Conservation (phyloP, 2,797 vertebrate genomes). For the Novumbra hubbsi region DNA sequence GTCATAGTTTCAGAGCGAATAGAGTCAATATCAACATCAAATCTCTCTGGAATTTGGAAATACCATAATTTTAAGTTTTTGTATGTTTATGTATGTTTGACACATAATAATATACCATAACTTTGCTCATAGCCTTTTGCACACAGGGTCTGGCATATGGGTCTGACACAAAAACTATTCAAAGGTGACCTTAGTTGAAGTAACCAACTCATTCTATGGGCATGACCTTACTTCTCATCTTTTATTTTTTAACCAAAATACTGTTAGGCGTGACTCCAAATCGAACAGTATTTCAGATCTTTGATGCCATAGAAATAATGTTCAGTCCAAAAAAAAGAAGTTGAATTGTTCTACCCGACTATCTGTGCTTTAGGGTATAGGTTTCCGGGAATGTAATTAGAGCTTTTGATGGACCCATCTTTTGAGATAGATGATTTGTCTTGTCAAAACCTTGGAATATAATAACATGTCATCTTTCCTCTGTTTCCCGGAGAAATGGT, state of each 20-base stretch:
- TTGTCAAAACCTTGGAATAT: constrained; percentile 14
- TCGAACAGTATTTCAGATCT: too few species aligned
- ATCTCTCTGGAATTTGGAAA: constrained; percentile 43
- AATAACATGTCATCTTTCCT: constrained; percentile 29
- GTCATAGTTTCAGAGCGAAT: constrained; percentile 28
- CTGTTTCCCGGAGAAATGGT: constrained; percentile 48
- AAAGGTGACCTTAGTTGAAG: not conserved
- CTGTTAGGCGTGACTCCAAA: too few species aligned
- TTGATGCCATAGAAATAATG: too few species aligned
- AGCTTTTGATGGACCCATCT: not conserved
- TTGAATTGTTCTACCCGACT: too few species aligned
- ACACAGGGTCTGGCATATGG: too few species aligned
- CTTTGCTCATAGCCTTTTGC: not conserved
- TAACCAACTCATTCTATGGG: not conserved
- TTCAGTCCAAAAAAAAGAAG: too few species aligned
- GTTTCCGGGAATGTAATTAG: too few species aligned
- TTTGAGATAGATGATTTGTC: not conserved
- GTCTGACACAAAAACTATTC: not conserved
- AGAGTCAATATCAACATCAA: constrained; percentile 5
- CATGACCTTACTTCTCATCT: too few species aligned
- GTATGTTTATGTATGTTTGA: constrained; percentile 37
- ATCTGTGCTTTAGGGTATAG: too few species aligned
- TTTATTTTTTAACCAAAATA: too few species aligned
- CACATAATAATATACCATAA: not conserved
- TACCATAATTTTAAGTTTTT: constrained; percentile 28